Evolutionary conservation across 92 coral and sea anemone species (phyloP).

Genomic region (Anthopleura xanthogrammica): DNA sequence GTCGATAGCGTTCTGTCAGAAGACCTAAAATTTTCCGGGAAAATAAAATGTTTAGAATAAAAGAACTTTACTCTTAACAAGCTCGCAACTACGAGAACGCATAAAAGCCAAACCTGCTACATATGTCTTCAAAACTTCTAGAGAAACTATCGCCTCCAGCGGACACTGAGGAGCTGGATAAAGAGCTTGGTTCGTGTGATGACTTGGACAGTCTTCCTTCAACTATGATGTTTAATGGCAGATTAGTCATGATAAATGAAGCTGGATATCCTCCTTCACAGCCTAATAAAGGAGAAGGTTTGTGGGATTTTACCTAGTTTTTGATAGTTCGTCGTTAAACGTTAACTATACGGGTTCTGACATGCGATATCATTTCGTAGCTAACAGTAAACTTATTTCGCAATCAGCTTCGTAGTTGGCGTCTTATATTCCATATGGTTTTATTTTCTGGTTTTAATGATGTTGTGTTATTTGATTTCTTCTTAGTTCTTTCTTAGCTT

Average conservation of each 20-base stretch:
- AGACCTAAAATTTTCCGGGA: slow-evolving; percentile 14
- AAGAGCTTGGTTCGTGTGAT: slow-evolving; percentile 22
- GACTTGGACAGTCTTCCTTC: slow-evolving; percentile 23
- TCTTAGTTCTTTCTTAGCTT: background rate
- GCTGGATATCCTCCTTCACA: slow-evolving; percentile 16
- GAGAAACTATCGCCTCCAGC: slow-evolving; percentile 40
- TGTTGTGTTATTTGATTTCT: background rate
- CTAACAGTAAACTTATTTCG: background rate
- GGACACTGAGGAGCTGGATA: slow-evolving; percentile 26
- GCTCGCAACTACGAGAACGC: background rate
- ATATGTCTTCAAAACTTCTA: slow-evolving; percentile 32
- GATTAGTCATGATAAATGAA: slow-evolving; percentile 57
- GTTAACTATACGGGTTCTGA: background rate
- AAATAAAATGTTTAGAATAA: background rate
- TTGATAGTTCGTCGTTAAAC: background rate
- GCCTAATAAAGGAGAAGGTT: slow-evolving; percentile 33
- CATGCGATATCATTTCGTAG: background rate
- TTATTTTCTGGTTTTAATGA: background rate
- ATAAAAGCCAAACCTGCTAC: background rate
- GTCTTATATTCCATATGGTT: background rate
- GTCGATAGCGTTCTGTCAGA: slow-evolving; percentile 26
- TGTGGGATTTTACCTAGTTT: background rate
- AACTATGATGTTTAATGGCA: slow-evolving; percentile 66
- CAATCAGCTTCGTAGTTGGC: background rate
- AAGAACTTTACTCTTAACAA: background rate